Percentiles rank a stretch among this genome's conserved stretches.
Conservation (phyloP, 2,888 invertebrate species). For the Hesperia comma region DNA sequence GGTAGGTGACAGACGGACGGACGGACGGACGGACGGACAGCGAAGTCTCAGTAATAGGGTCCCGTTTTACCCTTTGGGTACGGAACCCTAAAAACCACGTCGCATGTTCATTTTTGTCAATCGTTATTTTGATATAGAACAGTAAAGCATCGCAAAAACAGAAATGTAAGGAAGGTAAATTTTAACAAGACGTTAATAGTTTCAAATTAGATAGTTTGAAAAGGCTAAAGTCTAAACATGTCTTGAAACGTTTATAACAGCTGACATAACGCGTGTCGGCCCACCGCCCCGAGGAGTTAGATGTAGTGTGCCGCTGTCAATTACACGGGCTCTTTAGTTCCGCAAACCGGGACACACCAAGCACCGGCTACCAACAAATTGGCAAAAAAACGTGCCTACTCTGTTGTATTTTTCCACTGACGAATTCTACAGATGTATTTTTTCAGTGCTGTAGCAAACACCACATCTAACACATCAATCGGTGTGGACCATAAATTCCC, state of each 20-base stretch:
- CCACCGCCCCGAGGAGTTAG: conserved; percentile 22
- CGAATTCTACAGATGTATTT: conserved; percentile 18
- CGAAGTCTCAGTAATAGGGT: too few species aligned
- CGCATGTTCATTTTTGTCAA: too few species aligned
- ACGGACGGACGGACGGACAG: too few species aligned
- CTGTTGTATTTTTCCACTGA: conserved; percentile 18
- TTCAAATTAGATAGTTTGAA: conserved; percentile 21
- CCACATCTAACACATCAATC: neutral
- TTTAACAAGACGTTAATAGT: neutral
- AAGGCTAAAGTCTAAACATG: neutral
- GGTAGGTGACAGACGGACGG: too few species aligned
- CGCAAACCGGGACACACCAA: conserved; percentile 23
- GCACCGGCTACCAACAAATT: conserved; percentile 31
- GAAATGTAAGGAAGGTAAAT: too few species aligned
- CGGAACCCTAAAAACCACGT: too few species aligned
- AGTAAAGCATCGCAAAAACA: too few species aligned
- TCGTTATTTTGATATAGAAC: too few species aligned
- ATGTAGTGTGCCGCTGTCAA: conserved; percentile 31
- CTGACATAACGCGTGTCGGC: conserved; percentile 7
- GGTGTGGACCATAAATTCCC: neutral
- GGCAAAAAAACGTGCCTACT: conserved; percentile 22
- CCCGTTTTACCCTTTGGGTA: too few species aligned
- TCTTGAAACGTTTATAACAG: neutral
- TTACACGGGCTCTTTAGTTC: conserved; percentile 25
- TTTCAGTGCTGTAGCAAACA: neutral